Percentiles rank a stretch among this genome's conserved stretches.
phyloP scores from a whole-genome alignment of 92 coral and sea anemone genomes.

The Heteractis magnifica region DNA sequence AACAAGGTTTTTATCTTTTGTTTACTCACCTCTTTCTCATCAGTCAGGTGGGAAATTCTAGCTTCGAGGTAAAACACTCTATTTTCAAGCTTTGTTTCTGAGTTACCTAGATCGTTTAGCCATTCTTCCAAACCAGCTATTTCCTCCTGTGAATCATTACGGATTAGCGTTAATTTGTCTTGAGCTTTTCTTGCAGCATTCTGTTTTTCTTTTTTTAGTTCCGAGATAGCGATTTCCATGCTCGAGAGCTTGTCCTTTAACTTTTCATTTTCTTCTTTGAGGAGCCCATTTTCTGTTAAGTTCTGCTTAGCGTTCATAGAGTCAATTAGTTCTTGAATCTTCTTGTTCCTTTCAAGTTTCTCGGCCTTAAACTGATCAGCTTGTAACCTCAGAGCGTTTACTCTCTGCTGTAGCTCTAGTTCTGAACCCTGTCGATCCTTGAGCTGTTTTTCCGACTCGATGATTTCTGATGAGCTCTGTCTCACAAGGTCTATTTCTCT shows the following conservation, averaged over 20 bases:
- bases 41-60: neutral
- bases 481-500: neutral
- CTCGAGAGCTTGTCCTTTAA: no score
- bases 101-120: neutral
- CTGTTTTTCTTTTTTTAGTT: neutral
- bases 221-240: neutral
- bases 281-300: neutral
- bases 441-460: neutral
- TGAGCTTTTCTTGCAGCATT: neutral
- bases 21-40: neutral
- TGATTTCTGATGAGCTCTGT: conserved; percentile 3
- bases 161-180: neutral
- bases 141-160: neutral
- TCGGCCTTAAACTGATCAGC: neutral
- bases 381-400: neutral
- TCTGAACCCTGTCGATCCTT: conserved; percentile 12
- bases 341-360: neutral
- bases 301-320: neutral
- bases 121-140: neutral
- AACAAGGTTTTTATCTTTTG: neutral
- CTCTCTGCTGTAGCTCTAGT: conserved; percentile 13
- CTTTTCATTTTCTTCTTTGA: no score
- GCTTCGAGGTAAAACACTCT: neutral
- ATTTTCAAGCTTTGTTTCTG: neutral
- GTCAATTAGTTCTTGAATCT: neutral